Base-by-base conservation (phyloP, 2,888 invertebrate species). In the Pheosia gnoma region DNA sequence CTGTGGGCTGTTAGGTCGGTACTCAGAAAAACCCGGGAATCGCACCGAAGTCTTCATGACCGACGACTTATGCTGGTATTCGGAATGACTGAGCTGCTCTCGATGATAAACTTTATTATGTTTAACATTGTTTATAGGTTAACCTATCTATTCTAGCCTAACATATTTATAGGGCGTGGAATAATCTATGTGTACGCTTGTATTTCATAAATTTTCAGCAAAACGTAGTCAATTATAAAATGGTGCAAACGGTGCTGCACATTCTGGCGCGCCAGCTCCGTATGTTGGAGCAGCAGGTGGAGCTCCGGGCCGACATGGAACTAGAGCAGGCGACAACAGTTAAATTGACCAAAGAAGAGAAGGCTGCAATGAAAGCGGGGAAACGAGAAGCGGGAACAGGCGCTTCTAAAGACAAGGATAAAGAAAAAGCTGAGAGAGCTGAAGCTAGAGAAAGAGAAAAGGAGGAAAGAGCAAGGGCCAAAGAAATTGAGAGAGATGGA, bases 261-360 rank as follows among this genome's bases (percentile, higher is more conserved):
- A 87, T 91, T 52, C 63, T 92, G 39, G 91, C 91, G 10, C 80
- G 87, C 0, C 90, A 91, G 51, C 75, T 89, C 78, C 87, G 90
- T 0, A 58, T 91, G 68, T 75, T 91, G 1, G 83, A 88, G 63
- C 88, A 87, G 49, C 78, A 81, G 25, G 90, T 91, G 0, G 88
- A 89, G 63, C 75, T 90, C 5, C 52, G 36, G 5, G 47, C 11
- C 5, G 47, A 47, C n/a, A 47, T 47, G 47, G 47, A n/a, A 4
- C 47, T 47, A 4, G 47, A 47, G 5, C 47, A 11, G 47, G n/a
- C n/a, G n/a, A 47, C 47, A 4, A 47, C 47, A 47, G 47, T 9
- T 47, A 53, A 65, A 37, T 56, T 65, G 59, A 61, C 62, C 51
- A 58, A 53, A 37, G 57, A 58, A 54, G 65, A 72, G 59, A 68